These are phyloP conservation scores for Agriopis leucophaearia DNA, from an alignment of 2,888 invertebrate species.

Conservation along the genomic window DNA sequence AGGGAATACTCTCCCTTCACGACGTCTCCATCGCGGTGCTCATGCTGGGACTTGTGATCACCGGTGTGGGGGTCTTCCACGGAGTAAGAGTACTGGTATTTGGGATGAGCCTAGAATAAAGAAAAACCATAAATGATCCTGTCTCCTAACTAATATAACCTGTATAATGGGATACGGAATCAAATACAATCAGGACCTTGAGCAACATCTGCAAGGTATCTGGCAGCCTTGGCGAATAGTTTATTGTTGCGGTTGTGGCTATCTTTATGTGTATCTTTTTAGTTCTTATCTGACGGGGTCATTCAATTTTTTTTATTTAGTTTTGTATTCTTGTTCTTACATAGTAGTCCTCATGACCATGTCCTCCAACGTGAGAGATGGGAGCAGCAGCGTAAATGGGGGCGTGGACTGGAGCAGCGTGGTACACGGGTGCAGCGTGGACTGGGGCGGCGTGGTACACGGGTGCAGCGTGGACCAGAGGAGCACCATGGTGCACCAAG, in stretches of 20 bases:
- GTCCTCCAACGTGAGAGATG: slow-evolving; percentile 55
- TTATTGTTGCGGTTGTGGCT: too few relatives aligned
- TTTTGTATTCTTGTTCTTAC: slow-evolving; percentile 47
- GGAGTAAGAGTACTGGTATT: slow-evolving; percentile 88
- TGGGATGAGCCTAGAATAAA: slow-evolving; percentile 82
- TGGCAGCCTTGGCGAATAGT: too few relatives aligned
- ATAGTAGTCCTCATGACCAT: slow-evolving; percentile 70
- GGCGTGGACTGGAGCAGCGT: slow-evolving; percentile 57
- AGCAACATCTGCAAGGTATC: neutral
- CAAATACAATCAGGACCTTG: neutral
- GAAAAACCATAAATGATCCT: neutral
- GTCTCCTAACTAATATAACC: neutral
- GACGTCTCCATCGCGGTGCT: slow-evolving; percentile 87
- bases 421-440: slow-evolving; percentile 50
- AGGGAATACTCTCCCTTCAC: slow-evolving; percentile 89
- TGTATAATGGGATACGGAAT: neutral
- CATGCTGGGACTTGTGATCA: slow-evolving; percentile 88
- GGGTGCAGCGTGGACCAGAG: slow-evolving; percentile 49
- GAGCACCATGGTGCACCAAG: slow-evolving; percentile 54
- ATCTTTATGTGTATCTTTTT: too few relatives aligned
- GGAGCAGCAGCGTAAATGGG: slow-evolving; percentile 51
- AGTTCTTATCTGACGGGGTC: neutral
- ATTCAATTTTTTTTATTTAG: neutral
- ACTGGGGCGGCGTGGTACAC: slow-evolving; percentile 54
- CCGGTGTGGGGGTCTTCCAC: slow-evolving; percentile 87